These are phyloP conservation scores for Conopomorpha cramerella DNA, from an alignment of 1,140 invertebrate genomes.

Conservation along the genomic window DNA sequence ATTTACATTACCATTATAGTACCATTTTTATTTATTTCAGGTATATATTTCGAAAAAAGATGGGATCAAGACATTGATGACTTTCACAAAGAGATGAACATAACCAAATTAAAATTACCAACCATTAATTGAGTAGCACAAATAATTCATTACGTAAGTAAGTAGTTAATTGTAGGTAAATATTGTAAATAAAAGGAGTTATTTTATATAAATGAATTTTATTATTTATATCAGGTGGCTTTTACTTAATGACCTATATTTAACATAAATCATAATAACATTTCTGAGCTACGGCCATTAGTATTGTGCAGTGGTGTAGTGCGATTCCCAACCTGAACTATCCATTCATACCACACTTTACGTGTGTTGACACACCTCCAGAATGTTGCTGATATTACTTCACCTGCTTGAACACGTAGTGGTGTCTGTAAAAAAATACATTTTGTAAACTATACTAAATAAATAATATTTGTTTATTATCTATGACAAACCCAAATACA, in stretches of 20 bases:
- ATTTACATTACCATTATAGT: too few relatives aligned
- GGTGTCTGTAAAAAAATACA: slow-evolving; percentile 79
- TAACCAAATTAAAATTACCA: slow-evolving; percentile 52
- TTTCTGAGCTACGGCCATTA: slow-evolving; percentile 46
- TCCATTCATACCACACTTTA: slow-evolving; percentile 98
- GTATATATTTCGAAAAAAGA: slow-evolving; percentile 89
- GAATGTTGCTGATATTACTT: slow-evolving; percentile 80
- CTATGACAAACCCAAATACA: too few relatives aligned
- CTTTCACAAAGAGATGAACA: slow-evolving; percentile 78
- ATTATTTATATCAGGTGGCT: too few relatives aligned
- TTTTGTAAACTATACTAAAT: too few relatives aligned
- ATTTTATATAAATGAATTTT: too few relatives aligned
- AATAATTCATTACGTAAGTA: too few relatives aligned
- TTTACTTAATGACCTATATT: too few relatives aligned
- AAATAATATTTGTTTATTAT: too few relatives aligned
- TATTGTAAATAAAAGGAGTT: too few relatives aligned
- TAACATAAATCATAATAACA: slow-evolving; percentile 43
- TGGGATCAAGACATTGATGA: slow-evolving; percentile 89
- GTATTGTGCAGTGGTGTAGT: slow-evolving; percentile 32
- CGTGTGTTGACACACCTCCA: slow-evolving; percentile 79
- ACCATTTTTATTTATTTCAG: slow-evolving; percentile 20
- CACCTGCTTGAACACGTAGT: slow-evolving; percentile 70
- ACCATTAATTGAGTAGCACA: too few relatives aligned
- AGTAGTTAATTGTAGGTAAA: too few relatives aligned
- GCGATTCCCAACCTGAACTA: slow-evolving; percentile 56